Evolutionary conservation across 2,888 invertebrate species (phyloP).

Genomic region (Hypercompe scribonia): DNA sequence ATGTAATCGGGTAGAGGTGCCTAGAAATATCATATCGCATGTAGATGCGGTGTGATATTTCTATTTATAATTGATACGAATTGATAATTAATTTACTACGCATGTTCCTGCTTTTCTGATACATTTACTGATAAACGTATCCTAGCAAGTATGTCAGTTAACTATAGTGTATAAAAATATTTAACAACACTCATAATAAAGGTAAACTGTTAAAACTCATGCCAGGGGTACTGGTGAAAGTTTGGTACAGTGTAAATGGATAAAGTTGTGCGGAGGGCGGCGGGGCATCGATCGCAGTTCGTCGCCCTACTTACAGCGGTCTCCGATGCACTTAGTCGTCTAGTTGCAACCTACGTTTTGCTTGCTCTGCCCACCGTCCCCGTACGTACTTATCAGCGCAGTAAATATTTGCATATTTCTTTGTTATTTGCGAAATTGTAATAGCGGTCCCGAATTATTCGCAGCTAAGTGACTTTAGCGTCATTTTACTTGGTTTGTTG

Average conservation of each 20-base stretch:
- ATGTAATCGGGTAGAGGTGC: conserved; percentile 56
- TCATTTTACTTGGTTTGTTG: background rate
- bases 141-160: background rate
- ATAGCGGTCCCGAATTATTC: background rate
- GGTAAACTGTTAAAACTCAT: background rate
- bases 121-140: background rate
- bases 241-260: conserved; percentile 82
- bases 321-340: conserved; percentile 79
- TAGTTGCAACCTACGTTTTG: conserved; percentile 71
- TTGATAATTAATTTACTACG: conserved; percentile 37
- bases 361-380: conserved; percentile 45
- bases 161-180: background rate
- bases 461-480: background rate
- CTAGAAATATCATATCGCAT: too few relatives aligned
- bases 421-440: background rate
- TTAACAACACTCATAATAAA: background rate
- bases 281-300: conserved; percentile 84
- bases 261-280: conserved; percentile 82
- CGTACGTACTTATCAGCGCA: conserved; percentile 37
- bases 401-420: conserved; percentile 38
- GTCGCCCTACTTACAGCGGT: conserved; percentile 84
- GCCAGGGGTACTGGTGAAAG: conserved; percentile 65
- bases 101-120: background rate
- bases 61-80: too few relatives aligned
- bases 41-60: background rate